phyloP scores from a whole-genome alignment of 2,797 vertebrate species.

The Enteromius radiatus region DNA sequence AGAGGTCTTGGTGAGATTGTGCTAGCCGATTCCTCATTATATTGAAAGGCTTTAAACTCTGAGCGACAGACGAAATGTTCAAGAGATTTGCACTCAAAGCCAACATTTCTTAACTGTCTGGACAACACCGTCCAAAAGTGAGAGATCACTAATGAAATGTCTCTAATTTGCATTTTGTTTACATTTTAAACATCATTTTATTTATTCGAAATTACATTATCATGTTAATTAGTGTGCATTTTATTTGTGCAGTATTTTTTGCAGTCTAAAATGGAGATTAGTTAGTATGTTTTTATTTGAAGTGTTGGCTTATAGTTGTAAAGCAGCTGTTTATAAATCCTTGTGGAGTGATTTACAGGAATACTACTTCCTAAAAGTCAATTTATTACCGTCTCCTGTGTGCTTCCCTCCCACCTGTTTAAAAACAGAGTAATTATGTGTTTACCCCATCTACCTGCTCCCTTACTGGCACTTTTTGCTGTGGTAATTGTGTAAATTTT shows the following conservation, averaged over 20 bases:
- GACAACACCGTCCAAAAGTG: background rate
- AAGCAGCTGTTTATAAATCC: background rate
- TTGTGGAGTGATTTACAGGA: background rate
- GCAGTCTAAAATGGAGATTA: background rate
- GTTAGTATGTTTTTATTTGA: background rate
- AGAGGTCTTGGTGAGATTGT: slow-evolving; percentile 18
- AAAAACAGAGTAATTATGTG: slow-evolving; percentile 23
- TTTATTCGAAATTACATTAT: background rate
- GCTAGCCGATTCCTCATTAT: slow-evolving; percentile 11
- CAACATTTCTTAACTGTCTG: slow-evolving; percentile 18
- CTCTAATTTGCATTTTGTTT: background rate
- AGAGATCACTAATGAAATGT: background rate
- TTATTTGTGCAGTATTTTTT: too few relatives aligned
- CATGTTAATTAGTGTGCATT: background rate
- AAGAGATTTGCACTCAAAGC: slow-evolving; percentile 10
- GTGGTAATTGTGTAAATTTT: slow-evolving; percentile 73
- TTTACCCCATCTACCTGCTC: slow-evolving; percentile 27
- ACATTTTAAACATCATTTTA: background rate
- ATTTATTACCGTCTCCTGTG: background rate
- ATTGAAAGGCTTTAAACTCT: slow-evolving; percentile 29
- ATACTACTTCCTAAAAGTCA: background rate
- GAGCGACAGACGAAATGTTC: background rate
- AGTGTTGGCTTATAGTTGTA: background rate
- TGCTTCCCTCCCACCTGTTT: slow-evolving; percentile 6
- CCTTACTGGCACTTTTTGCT: slow-evolving; percentile 50